Evolutionary conservation across 2,797 vertebrate genomes (phyloP), one percentile per base, ranked within the genome.

Genomic region (Gorsachius magnificus): DNA sequence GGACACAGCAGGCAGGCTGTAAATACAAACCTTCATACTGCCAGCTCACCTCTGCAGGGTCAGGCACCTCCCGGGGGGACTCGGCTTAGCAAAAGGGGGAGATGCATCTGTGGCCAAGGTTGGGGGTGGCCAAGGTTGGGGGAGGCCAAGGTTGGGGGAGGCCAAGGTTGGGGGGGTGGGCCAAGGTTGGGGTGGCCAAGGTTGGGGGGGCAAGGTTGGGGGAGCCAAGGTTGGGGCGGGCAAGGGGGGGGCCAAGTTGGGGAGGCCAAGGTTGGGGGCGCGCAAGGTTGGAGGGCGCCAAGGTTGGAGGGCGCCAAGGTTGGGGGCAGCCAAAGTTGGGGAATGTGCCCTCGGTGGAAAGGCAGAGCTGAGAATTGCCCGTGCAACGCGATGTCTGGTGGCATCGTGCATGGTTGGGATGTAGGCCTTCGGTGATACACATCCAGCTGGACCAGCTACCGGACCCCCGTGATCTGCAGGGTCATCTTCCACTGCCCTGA

Each of bases 371-470:
- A 33, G 33, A 19, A 8, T 11, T 18, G 7, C 17, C 0, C 1
- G 6, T 7, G 56, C 28, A 1, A 0, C 2, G 33, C 4, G 3
- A 9, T 1, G n/a, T 16, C 71, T n/a, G 45, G 61, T 22, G 61
- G 50, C 66, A 29, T 35, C 7, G 1, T 9, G 11, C 20, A 4
- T n/a, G 1, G 0, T 16, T 9, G 48, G 7, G 29, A 10, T 21
- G 0, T 2, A 8, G 33, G 25, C 61, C 57, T 38, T 50, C 51
- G 58, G 43, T 36, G 53, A n/a, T n/a, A 3, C 4, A 4, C 13
- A 4, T 51, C 21, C 57, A 8, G 16, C 51, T 25, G 46, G 61
- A 13, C 35, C 16, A 2, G 5, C 13, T 18, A 1, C n/a, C 2
- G 12, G 5, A 25, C 19, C 61, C 45, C 35, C 53, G 72, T 29